phyloP scores from a whole-genome alignment of 2,113 vertebrate genomes.

The Clarias macrocephalus region DNA sequence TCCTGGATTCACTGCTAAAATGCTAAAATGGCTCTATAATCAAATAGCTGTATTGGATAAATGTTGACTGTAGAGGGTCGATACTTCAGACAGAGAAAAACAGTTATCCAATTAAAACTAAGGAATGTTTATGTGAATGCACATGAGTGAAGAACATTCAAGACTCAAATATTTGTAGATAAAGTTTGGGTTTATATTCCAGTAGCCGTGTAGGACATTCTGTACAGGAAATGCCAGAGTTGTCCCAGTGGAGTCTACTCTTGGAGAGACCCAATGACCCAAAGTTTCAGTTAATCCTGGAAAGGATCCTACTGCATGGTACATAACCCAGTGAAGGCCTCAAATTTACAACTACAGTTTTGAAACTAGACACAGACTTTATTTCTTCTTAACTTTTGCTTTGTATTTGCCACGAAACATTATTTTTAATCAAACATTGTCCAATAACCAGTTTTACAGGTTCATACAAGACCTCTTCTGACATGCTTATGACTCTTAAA shows the following conservation, averaged over 20 bases:
- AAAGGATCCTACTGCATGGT: background rate
- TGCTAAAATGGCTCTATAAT: conserved; percentile 4
- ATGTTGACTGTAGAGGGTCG: background rate
- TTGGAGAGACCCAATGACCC: conserved; percentile 36
- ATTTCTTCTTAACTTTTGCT: background rate
- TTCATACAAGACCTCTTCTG: conserved; percentile 9
- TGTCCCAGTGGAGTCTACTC: conserved; percentile 45
- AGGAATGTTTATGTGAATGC: background rate
- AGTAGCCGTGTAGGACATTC: conserved; percentile 36
- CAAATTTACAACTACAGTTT: conserved; percentile 22
- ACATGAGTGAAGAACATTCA: background rate
- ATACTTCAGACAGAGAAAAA: background rate
- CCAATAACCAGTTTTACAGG: background rate
- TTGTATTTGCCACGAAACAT: background rate
- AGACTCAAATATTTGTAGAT: conserved; percentile 16
- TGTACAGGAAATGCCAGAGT: conserved; percentile 54
- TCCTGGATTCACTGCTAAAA: background rate
- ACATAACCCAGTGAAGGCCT: background rate
- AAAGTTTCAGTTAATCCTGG: conserved; percentile 33
- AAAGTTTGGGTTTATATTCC: background rate
- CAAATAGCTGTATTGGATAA: background rate
- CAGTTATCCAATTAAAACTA: background rate
- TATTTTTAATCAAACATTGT: background rate
- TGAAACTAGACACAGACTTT: conserved; percentile 13
- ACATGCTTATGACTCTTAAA: background rate